Evolutionary conservation across 2,113 vertebrate genomes (phyloP).

Genomic region (Carollia perspicillata): DNA sequence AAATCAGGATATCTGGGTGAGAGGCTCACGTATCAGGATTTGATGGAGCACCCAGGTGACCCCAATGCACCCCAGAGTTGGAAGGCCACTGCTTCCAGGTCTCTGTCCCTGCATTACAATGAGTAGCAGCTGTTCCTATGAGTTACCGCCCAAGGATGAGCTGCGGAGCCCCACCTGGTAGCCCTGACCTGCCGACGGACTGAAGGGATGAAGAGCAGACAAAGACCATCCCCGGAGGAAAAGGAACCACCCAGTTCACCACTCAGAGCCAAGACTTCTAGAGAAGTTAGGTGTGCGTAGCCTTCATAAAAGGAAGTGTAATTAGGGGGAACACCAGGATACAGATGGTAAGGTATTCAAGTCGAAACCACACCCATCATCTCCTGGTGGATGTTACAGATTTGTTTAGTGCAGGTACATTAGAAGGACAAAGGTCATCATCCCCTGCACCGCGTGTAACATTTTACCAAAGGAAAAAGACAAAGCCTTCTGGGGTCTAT

Average conservation of each 20-base stretch:
- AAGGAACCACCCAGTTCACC: not conserved
- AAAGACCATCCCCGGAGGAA: not conserved
- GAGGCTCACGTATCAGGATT: not conserved
- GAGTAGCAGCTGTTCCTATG: not conserved
- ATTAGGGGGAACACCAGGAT: not conserved
- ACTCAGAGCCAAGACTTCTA: not conserved
- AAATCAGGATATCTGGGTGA: not conserved
- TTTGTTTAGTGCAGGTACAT: not conserved
- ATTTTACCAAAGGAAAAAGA: not conserved
- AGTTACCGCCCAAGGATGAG: not conserved
- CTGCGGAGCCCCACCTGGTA: too few relatives aligned
- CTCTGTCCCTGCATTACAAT: not conserved
- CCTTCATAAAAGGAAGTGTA: not conserved
- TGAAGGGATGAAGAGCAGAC: not conserved
- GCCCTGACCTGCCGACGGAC: not conserved
- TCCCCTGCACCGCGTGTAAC: not conserved
- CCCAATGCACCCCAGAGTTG: accelerated
- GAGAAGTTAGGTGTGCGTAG: not conserved
- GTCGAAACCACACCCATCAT: not conserved
- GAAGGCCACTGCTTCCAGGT: not conserved
- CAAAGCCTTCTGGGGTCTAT: not conserved
- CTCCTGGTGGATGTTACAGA: not conserved
- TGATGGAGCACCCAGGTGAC: not conserved
- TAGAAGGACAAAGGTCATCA: not conserved
- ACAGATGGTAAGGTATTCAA: not conserved